Conservation (phyloP, 2,797 vertebrate genomes). For the Anabacerthia variegaticeps region DNA sequence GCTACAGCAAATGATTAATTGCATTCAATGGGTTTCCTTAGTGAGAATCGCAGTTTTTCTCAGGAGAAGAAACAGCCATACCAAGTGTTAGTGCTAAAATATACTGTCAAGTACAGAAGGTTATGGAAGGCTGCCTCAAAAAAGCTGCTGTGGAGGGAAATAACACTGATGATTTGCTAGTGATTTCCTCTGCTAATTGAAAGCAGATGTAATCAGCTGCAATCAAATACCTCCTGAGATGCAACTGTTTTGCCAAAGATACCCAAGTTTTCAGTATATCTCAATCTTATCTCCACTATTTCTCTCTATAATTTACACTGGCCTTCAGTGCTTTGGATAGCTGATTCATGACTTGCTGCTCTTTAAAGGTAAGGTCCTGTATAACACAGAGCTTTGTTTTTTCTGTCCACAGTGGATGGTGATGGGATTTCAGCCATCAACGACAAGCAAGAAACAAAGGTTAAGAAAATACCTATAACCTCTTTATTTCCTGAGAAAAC, state of each 20-base stretch:
- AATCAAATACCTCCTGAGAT: neutral
- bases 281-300: neutral
- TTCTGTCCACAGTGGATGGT: neutral
- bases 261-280: neutral
- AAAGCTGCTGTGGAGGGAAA: neutral
- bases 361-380: neutral
- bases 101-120: neutral
- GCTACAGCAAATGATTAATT: neutral
- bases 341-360: neutral
- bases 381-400: neutral
- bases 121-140: slow-evolving; percentile 9
- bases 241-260: neutral
- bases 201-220: slow-evolving; percentile 21
- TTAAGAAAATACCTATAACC: slow-evolving; percentile 48
- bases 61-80: neutral
- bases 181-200: slow-evolving; percentile 32
- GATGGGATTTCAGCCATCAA: neutral
- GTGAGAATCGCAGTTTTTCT: slow-evolving; percentile 4
- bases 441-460: slow-evolving; percentile 43
- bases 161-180: neutral
- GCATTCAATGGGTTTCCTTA: neutral
- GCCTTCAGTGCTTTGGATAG: neutral
- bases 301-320: neutral
- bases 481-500: slow-evolving; percentile 8
- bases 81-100: slow-evolving; percentile 35